Percentiles rank a stretch among this genome's conserved stretches.
Evolutionary conservation across 2,113 vertebrate genomes (phyloP).

Genomic region (Pleuronectes platessa): DNA sequence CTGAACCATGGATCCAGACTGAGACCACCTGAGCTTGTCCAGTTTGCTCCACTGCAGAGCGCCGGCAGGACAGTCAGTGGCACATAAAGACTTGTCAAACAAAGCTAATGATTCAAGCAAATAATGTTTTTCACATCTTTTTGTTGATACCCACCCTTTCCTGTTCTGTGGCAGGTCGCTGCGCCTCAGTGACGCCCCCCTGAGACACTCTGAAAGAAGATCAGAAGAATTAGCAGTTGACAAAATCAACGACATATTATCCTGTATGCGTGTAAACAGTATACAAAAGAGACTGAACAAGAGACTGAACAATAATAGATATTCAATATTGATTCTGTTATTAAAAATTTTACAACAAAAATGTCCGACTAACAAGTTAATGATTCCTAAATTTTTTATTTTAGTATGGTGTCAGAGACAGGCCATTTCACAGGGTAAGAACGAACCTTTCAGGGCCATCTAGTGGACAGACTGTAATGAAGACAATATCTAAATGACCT

Average conservation of each 20-base stretch:
- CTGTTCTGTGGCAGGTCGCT: conserved; percentile 1
- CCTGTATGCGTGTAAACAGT: no score
- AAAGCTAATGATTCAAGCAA: background rate
- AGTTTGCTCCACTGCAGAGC: no score
- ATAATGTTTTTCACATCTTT: background rate
- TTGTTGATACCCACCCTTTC: conserved; percentile 43
- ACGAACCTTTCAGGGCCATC: background rate
- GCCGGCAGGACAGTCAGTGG: background rate
- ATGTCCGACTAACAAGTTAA: no score
- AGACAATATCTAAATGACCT: background rate
- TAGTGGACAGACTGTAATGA: background rate
- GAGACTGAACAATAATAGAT: no score
- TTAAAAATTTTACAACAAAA: no score
- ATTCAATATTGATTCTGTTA: no score
- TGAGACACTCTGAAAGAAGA: conserved; percentile 41
- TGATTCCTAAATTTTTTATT: no score
- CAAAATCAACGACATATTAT: no score
- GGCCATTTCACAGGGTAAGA: no score
- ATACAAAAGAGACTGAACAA: no score
- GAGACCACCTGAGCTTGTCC: no score
- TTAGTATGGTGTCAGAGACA: background rate
- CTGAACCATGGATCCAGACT: no score
- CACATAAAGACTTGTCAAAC: background rate
- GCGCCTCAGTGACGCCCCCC: conserved; percentile 18
- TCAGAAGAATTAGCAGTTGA: background rate